Evolutionary conservation across 2,797 vertebrate genomes (phyloP), one percentile per base, ranked within the genome.

Genomic region (Malurus leucopterus): DNA sequence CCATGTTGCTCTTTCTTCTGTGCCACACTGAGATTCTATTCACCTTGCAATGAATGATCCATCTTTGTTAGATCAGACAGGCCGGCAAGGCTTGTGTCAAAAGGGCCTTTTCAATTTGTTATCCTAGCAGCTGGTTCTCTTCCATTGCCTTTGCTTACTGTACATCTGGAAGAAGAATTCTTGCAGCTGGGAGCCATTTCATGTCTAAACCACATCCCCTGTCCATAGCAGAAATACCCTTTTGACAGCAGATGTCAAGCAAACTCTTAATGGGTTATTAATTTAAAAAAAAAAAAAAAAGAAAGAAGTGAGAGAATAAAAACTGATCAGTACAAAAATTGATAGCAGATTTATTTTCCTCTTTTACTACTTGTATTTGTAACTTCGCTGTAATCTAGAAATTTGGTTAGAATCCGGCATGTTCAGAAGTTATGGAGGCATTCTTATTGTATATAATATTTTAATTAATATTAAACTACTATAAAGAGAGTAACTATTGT

Each of bases 131-230:
- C 96, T 98, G 97, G 95, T 93, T 97, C 93, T 95, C 96, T 94
- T 97, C 95, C 88, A 85, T 81, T 90, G 90, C 89, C 75, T 93
- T 96, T 95, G 93, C 95, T 93, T 96, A 95, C 94, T 96, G 93
- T 97, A 93, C 94, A 96, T 97, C 95, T 97, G 95, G 88, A 96
- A 91, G 95, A 95, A 91, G 92, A 70, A 89, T 96, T 95, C 91
- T 92, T 93, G 95, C 97, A 98, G 97, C 98, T 98, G 97, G 96
- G 94, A 97, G 95, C 92, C 95, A 97, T 98, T 98, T 97, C 94
- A 87, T 83, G 94, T 96, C 95, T 96, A 94, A 95, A 92, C 89
- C 95, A 95, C 88, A 95, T 90, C 88, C 95, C 94, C 69, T 73
- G 71, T 96, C 93, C 81, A 86, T 96, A 96, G 95, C 91, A 95